Base-by-base conservation (phyloP, 2,888 invertebrate genomes). In the Drosophila emarginata region DNA sequence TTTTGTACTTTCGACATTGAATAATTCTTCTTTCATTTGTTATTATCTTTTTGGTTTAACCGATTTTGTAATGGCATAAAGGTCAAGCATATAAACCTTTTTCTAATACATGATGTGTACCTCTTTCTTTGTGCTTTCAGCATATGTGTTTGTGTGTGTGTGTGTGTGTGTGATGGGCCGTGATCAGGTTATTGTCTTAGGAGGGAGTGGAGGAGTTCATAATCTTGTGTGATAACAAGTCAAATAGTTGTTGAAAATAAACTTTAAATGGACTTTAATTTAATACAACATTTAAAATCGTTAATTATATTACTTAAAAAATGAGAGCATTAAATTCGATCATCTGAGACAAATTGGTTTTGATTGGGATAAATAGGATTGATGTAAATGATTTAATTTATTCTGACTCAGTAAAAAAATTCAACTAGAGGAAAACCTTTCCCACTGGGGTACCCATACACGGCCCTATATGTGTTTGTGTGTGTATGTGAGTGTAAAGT, bases 51-150 rank as follows among this genome's bases (percentile, higher is more conserved):
- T 83, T 84, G 80, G 82, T 82, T 77, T 67, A 76, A 80, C 79
- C 79, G 68, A 79, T 79, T 79, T 71, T 66, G 45, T 65, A 74
- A 70, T 74, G 74, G 74, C 73, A 73, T 74, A 74, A 65, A 58
- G 68, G 58, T 67, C 51, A 51, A 50, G 64, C 36, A 75, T 63
- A 62, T 52, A 57, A 51, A 79, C 58, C 57, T 77, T 62, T 40
- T 40, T 32, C 28, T 72, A 67, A 71, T 71, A 69, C 64, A 61
- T 65, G 61, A 69, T 61, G 71, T 64, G 67, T 61, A 57, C 69
- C 40, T 57, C 50, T 40, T 51, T 68, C 54, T 77, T 79, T 83
- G 84, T 84, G 82, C 82, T 84, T 81, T 70, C 83, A 82, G 79
- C 80, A 72, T 72, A 63, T 70, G 51, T 64, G 68, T 65, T 58